A percentile compares a stretch with the other conserved stretches of the same genome.
These are phyloP conservation scores for Lasioglossum morio DNA, from an alignment of 2,888 invertebrate genomes.

Conservation along the genomic window DNA sequence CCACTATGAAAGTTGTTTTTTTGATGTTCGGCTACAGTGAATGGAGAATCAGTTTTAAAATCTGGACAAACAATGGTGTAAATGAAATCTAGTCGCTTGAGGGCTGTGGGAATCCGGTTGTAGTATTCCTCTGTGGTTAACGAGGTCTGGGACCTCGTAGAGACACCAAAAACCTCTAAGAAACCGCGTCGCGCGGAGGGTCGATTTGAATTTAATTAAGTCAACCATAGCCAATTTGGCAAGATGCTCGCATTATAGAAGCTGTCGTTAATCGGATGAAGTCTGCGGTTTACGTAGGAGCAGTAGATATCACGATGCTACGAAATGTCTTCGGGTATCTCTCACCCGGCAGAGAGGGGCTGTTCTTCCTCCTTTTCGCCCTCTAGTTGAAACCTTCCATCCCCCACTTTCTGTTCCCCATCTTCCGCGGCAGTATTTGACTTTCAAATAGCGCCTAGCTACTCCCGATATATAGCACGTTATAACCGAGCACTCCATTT, in stretches of 20 bases:
- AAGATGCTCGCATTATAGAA: conserved; percentile 71
- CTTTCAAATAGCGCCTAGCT: conserved; percentile 74
- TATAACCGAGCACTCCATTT: conserved; percentile 76
- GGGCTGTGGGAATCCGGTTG: neutral
- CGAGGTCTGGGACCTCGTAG: neutral
- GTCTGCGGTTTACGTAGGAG: conserved; percentile 68
- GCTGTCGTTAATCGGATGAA: conserved; percentile 77
- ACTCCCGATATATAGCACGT: conserved; percentile 65
- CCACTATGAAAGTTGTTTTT: too few relatives aligned
- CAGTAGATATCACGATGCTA: conserved; percentile 70
- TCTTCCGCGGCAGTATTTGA: conserved; percentile 71
- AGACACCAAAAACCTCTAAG: conserved; percentile 7
- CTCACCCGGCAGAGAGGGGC: conserved; percentile 46
- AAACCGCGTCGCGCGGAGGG: conserved; percentile 3
- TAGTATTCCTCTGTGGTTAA: neutral
- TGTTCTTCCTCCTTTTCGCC: conserved; percentile 30
- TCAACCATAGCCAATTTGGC: conserved; percentile 70
- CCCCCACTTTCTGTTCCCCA: conserved; percentile 5
- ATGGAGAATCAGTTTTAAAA: neutral
- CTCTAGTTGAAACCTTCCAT: conserved; percentile 23
- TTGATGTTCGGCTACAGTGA: too few relatives aligned
- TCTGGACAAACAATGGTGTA: neutral
- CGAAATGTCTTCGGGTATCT: conserved; percentile 75
- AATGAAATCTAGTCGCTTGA: neutral
- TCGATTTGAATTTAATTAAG: conserved; percentile 71